Conservation (phyloP, 2,113 vertebrate genomes). For the Oreochromis niloticus region DNA sequence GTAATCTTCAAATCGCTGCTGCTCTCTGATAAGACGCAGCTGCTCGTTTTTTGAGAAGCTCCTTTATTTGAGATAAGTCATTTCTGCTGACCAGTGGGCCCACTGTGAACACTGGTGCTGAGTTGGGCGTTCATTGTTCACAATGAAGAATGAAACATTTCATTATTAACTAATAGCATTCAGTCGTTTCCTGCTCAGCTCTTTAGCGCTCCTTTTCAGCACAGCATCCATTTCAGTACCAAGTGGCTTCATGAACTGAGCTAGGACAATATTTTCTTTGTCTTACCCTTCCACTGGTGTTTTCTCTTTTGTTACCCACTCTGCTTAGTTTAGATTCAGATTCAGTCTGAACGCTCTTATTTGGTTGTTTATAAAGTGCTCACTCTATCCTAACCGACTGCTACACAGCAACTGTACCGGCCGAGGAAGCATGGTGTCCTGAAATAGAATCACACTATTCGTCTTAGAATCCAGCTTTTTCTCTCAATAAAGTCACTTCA, state of each 20-base stretch:
- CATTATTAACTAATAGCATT: constrained; percentile 29
- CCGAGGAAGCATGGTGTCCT: not conserved
- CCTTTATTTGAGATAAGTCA: constrained; percentile 48
- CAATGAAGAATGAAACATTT: constrained; percentile 23
- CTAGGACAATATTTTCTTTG: not conserved
- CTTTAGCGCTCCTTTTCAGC: not conserved
- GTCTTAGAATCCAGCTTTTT: not conserved
- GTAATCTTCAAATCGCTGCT: constrained; percentile 57
- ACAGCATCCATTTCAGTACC: not conserved
- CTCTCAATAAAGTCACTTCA: not conserved
- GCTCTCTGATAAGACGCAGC: constrained; percentile 52
- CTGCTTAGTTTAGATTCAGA: not conserved
- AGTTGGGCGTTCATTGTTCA: constrained; percentile 61
- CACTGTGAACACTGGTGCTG: constrained; percentile 45
- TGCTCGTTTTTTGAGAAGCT: constrained; percentile 30
- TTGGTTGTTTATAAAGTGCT: not conserved
- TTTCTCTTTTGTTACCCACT: not conserved
- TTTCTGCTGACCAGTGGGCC: constrained; percentile 63
- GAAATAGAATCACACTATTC: not conserved
- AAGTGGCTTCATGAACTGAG: not conserved
- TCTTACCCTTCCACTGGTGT: not conserved
- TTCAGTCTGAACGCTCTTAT: not conserved
- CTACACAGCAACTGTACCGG: not conserved
- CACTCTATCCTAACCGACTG: not conserved
- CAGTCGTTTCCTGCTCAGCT: not conserved